Evolutionary conservation across 2,888 invertebrate species (phyloP).

Genomic region (Polymixis flavicincta): DNA sequence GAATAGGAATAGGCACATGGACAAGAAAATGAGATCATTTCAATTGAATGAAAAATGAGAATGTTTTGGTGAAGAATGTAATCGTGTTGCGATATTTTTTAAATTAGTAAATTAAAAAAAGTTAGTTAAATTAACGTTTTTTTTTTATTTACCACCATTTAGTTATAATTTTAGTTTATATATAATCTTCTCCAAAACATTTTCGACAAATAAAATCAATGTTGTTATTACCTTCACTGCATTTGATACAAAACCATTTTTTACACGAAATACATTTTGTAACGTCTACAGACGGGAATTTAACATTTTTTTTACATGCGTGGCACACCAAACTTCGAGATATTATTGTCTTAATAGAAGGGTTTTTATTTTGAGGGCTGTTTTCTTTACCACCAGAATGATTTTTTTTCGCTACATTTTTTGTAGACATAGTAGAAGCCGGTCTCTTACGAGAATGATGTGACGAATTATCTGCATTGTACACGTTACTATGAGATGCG

Average conservation of each 20-base stretch:
- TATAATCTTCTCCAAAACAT: neutral
- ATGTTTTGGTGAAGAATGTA: too few relatives aligned
- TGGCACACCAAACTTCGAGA: slow-evolving; percentile 8
- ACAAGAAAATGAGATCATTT: too few relatives aligned
- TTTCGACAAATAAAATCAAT: slow-evolving; percentile 5
- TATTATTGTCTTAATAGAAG: slow-evolving; percentile 12
- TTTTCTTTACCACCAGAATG: neutral
- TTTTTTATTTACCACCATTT: too few relatives aligned
- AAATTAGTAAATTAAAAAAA: too few relatives aligned
- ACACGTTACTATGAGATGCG: neutral
- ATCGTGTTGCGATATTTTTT: too few relatives aligned
- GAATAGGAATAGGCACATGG: too few relatives aligned
- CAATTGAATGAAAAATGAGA: too few relatives aligned
- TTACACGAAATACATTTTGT: neutral
- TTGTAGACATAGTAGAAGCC: neutral
- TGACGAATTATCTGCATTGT: too few relatives aligned
- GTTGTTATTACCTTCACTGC: slow-evolving; percentile 1
- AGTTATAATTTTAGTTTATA: neutral
- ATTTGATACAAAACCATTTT: neutral
- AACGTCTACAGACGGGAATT: neutral
- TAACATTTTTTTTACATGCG: neutral
- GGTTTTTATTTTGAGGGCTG: slow-evolving; percentile 5
- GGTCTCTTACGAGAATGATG: neutral
- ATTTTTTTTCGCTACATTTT: neutral
- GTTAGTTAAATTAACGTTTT: too few relatives aligned